Evolutionary conservation across 2,797 vertebrate species (phyloP), one percentile per base, ranked within the genome.

Genomic region (Enteromius viviparus): DNA sequence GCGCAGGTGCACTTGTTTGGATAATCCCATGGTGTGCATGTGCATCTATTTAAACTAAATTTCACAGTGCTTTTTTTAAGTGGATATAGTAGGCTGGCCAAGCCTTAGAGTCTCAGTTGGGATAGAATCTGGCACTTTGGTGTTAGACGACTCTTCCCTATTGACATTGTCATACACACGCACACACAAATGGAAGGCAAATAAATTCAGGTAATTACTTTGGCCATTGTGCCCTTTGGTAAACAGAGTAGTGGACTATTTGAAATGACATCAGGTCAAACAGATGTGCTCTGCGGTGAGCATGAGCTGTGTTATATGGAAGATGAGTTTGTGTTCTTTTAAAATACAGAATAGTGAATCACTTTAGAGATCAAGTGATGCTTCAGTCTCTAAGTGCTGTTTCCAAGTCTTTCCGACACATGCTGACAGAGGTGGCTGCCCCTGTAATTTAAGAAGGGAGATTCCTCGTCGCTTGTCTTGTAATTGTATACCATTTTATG

Each of bases 91-190:
- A 84, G 85, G 86, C 88, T 81, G 85, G 83, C 88, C 71, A 72
- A 87, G 84, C 80, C 86, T 81, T 77, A 23, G 37, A 45, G 26
- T 62, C 60, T 80, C 81, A 69, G 53, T 86, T 75, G 93, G 81
- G 88, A 84, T 81, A 81, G 87, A 89, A 88, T 93, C 91, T 93
- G 92, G 91, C 87, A 88, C 85, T 90, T 90, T 91, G 87, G 92
- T 89, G 88, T 89, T 64, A 65, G 69, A 76, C 49, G 1, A 84
- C 84, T 85, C 88, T 88, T 90, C 74, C 79, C 83, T 49, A 10
- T 85, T 93, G 90, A 91, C 92, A 92, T 90, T 81, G 70, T 65
- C 68, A 53, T 83, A 72, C 34, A 55, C 32, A 42, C 40, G 49
- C 65, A 45, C 64, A 76, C 82, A 75, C 45, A 58, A 19, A 76